Base-by-base conservation (phyloP, 2,888 invertebrate species). In the Cetonia aurata region DNA sequence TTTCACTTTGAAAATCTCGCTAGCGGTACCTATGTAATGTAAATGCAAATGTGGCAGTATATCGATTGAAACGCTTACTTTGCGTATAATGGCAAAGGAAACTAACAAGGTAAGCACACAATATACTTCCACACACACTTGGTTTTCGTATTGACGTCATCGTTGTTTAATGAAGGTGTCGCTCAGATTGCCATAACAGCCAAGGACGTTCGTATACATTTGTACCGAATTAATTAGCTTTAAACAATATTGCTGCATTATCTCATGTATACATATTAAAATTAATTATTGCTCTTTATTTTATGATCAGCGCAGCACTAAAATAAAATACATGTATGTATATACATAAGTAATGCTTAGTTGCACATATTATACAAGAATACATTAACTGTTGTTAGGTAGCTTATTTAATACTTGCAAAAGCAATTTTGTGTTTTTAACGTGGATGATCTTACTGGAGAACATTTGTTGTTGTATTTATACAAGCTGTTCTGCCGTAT, bases 71-170 rank as follows among this genome's bases (percentile, higher is more conserved):
- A 69, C 50, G 59, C 59, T 41, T 59, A 41, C 59, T 68, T 68
- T 59, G 31, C 48, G 52, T 50, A 41, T 17, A 50, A 50, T 50
- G 50, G 62, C 50, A 17, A 50, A 37, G 41, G 41, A 69, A 69
- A 59, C 48, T 69, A 69, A 69, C 52, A 52, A 59, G 41, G 59
- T 59, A 52, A 50, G 50, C 69, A 69, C 59, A 48, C 69, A 69
- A 69, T 60, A 69, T 60, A 59, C 48, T 69, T 69, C 52, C 50
- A 69, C 69, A 59, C 69, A 41, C 68, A 59, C 69, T 41, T 59
- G 60, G 60, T 52, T 70, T 60, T 66, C 66, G 65, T 66, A 70
- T 70, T 70, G 70, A 70, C 70, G 70, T 66, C 70, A 70, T 66
- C 33, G 57, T 19, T 37, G 70, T 46, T 65, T 66, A 66, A 70